Percentiles rank a stretch among this genome's conserved stretches.
Conservation (phyloP, 2,113 vertebrate genomes). For the Capreolus pygargus region DNA sequence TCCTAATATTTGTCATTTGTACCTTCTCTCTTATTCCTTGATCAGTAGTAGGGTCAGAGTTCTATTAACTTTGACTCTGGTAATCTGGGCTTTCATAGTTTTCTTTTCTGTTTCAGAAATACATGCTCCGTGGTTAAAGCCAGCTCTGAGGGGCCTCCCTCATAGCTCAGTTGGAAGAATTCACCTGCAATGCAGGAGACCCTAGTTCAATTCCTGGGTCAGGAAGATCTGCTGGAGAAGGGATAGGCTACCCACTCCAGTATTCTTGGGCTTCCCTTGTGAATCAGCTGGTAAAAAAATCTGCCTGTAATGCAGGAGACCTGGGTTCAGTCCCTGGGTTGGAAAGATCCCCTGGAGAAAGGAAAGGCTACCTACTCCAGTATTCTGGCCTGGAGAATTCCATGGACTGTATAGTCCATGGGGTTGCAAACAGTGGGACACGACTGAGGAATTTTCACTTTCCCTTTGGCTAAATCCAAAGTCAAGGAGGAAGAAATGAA, state of each 20-base stretch:
- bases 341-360: background rate
- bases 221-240: background rate
- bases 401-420: background rate
- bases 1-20: background rate
- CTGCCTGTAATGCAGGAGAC: background rate
- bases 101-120: background rate
- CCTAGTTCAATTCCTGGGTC: background rate
- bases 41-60: background rate
- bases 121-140: background rate
- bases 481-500: rapidly evolving
- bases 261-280: background rate
- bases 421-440: background rate
- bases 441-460: background rate
- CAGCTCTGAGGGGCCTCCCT: background rate
- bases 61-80: background rate
- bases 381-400: background rate
- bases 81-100: background rate
- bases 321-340: background rate
- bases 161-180: background rate
- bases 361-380: background rate
- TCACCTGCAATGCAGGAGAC: background rate
- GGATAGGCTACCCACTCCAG: background rate
- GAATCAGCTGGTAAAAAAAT: background rate
- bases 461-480: background rate
- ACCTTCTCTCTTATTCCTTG: background rate